A percentile compares a stretch with the other conserved stretches of the same genome.
Conservation (phyloP, 2,113 vertebrate genomes). For the Mesembrinibis cayennensis region DNA sequence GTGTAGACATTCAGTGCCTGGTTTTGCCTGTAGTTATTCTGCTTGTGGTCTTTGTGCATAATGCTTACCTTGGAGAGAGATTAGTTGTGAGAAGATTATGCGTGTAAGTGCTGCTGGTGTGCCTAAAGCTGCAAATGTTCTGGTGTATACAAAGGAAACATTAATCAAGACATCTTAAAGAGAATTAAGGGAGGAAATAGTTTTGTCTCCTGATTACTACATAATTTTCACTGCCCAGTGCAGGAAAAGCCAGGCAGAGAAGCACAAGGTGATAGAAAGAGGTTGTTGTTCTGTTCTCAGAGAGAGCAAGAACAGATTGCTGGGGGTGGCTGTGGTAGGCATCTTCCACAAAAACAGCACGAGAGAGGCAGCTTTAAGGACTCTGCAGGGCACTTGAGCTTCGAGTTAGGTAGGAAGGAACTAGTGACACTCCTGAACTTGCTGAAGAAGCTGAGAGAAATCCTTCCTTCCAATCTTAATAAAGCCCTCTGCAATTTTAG, state of each 20-base stretch:
- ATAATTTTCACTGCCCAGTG: not conserved
- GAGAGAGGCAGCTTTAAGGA: not conserved
- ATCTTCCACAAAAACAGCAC: not conserved
- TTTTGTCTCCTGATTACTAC: not conserved
- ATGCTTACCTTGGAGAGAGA: not conserved
- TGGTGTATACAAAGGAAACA: slow-evolving; percentile 29
- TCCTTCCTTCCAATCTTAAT: not conserved
- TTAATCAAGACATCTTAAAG: slow-evolving; percentile 31
- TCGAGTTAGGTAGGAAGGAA: not conserved
- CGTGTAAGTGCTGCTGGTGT: not conserved
- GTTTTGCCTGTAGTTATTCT: not conserved
- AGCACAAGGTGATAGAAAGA: not conserved
- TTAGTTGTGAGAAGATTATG: slow-evolving; percentile 28
- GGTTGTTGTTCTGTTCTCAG: not conserved
- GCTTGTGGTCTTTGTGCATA: not conserved
- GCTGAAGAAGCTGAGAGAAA: not conserved
- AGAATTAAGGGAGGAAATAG: slow-evolving; percentile 36
- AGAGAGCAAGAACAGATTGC: not conserved
- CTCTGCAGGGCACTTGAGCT: not conserved
- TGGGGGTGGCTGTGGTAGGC: not conserved
- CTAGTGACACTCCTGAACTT: not conserved
- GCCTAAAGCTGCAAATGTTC: not conserved
- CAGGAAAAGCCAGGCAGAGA: not conserved
- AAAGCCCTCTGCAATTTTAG: not conserved
- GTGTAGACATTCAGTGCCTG: not conserved